A percentile compares a stretch with the other conserved stretches of the same genome.
Conservation (phyloP, 2,888 invertebrate species). For the Leptinotarsa tumamoca region DNA sequence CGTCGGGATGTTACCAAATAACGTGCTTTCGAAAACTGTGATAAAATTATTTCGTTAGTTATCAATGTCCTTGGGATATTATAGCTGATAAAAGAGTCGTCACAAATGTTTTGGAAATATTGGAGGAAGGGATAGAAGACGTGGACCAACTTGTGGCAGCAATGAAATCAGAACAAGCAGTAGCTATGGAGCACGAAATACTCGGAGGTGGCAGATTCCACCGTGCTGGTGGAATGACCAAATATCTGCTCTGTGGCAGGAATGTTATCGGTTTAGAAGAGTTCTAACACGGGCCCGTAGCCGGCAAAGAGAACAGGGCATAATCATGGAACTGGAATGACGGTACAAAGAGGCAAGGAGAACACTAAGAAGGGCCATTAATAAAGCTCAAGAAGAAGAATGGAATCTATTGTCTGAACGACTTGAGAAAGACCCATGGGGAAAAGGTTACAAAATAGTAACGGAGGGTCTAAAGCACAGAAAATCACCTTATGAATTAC, state of each 20-base stretch:
- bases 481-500: neutral
- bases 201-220: neutral
- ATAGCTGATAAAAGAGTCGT: neutral
- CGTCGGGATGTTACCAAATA: too few relatives aligned
- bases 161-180: neutral
- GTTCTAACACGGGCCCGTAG: neutral
- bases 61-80: too few relatives aligned
- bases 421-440: neutral
- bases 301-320: neutral
- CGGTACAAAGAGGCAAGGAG: neutral
- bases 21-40: too few relatives aligned
- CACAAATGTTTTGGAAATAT: constrained; percentile 1
- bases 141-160: neutral
- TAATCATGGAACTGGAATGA: neutral
- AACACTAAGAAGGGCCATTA: neutral
- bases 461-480: neutral
- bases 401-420: constrained; percentile 11
- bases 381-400: neutral
- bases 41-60: too few relatives aligned
- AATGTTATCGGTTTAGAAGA: constrained; percentile 3
- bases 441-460: constrained; percentile 18
- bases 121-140: neutral
- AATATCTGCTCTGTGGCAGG: neutral
- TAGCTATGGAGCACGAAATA: neutral
- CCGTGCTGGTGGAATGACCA: constrained; percentile 21